Evolutionary conservation across 2,797 vertebrate species (phyloP).

Genomic region (Ptychobarbus kaznakovi): DNA sequence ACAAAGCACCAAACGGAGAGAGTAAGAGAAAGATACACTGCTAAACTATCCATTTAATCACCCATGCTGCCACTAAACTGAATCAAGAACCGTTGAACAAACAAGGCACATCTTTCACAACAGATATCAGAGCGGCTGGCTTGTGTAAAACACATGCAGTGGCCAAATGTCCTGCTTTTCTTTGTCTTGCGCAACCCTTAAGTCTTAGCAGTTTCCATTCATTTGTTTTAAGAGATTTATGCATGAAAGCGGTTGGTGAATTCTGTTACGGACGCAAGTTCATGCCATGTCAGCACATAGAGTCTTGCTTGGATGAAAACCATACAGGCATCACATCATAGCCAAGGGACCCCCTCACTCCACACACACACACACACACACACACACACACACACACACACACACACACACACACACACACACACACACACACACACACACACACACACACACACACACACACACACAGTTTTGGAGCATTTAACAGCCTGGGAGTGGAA

Average conservation of each 20-base stretch:
- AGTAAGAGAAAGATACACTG: conserved; percentile 76
- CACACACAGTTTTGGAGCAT: conserved; percentile 53
- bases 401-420: conserved; percentile 46
- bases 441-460: conserved; percentile 35
- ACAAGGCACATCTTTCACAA: conserved; percentile 36
- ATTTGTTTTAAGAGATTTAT: conserved; percentile 29
- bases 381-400: conserved; percentile 46
- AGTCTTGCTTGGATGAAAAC: conserved; percentile 39
- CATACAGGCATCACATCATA: conserved; percentile 31
- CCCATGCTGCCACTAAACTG: background rate
- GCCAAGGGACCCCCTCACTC: conserved; percentile 12
- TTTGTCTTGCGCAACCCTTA: conserved; percentile 36
- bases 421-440: conserved; percentile 12
- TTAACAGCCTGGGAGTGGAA: conserved; percentile 55
- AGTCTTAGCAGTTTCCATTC: conserved; percentile 30
- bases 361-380: conserved; percentile 18
- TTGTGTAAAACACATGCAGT: background rate
- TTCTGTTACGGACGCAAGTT: conserved; percentile 8
- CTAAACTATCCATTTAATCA: conserved; percentile 9
- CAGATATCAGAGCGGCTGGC: conserved; percentile 27
- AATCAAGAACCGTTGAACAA: conserved; percentile 22
- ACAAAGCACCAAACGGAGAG: conserved; percentile 91
- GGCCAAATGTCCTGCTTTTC: conserved; percentile 42
- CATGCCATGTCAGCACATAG: conserved; percentile 43
- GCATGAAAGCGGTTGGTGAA: conserved; percentile 3